Evolutionary conservation across 2,888 invertebrate genomes (phyloP), one percentile per base, ranked within the genome.

Genomic region (Vesta saturnalis): DNA sequence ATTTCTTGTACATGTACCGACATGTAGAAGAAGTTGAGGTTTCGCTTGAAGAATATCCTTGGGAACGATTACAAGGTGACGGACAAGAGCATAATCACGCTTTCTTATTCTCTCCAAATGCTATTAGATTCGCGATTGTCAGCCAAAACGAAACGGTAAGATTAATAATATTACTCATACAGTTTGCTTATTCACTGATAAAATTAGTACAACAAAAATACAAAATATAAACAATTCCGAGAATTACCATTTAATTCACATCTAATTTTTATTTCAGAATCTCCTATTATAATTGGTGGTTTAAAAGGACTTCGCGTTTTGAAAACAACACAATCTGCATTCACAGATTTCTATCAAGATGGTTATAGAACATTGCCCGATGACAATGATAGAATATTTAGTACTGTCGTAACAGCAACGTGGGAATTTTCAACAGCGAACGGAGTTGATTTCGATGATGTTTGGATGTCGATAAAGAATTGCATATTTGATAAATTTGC

Each of bases 261-360:
- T n/a, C n/a, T n/a, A n/a, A n/a, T 39, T 39, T 2, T 1, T 2
- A 39, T 39, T 78, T 0, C 72, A 89, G 89, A 86, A 75, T 82
- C 84, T 8, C 86, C 91, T 6, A 84, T 85, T 64, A 89, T 93
- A 52, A 88, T 88, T 61, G 90, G 91, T 6, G 93, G 93, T 6
- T 83, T 94, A 60, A 90, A 89, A 74, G 90, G 89, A 18, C 85
- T 94, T 18, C 86, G 92, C 46, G 90, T 94, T 0, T 82, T 94
- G 70, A 94, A 94, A 83, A 94, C 94, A 0, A 94, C 94, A 0
- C 91, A 94, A 79, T 94, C 94, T 0, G 89, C 92, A 0, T 94
- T 94, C 79, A 90, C 89, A 1, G 92, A 93, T 81, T 94, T 94
- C 78, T 89, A 93, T 18, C 88, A 90, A 79, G 94, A 94, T 78